Conservation (phyloP, 2,888 invertebrate genomes). For the Drosophila glabriapex region DNA sequence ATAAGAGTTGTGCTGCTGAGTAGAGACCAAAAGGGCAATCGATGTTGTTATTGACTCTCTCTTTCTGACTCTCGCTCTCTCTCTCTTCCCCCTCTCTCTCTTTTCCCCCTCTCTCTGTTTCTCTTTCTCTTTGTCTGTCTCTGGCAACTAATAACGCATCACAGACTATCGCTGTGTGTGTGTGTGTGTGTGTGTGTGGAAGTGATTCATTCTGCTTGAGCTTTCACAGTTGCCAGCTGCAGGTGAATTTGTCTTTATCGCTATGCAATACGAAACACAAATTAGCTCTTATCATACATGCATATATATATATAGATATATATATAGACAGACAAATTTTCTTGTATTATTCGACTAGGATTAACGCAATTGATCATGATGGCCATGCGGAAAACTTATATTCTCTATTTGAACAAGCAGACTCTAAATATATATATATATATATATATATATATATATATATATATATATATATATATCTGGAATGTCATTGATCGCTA, state of each 20-base stretch:
- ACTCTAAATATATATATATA: neutral
- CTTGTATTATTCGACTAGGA: neutral
- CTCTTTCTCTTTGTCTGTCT: neutral
- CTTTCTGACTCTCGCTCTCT: neutral
- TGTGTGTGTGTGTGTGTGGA: neutral
- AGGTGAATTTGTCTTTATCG: constrained; percentile 12
- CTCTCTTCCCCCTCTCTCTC: neutral
- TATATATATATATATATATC: neutral
- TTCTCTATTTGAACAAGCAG: neutral
- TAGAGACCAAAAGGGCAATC: constrained; percentile 19
- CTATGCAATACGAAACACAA: constrained; percentile 3
- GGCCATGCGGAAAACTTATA: neutral
- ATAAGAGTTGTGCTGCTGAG: constrained; percentile 9
- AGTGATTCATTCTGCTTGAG: constrained; percentile 7
- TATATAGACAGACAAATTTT: neutral
- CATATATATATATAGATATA: neutral
- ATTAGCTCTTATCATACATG: neutral
- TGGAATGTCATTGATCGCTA: neutral
- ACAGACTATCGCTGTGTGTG: neutral
- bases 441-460: neutral
- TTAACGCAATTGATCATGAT: neutral
- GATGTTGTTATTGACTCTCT: constrained; percentile 1
- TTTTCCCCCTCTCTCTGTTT: neutral
- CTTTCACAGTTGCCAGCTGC: constrained; percentile 7
- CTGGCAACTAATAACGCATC: constrained; percentile 26